Base-by-base conservation (phyloP, 2,797 vertebrate species). In the Glossophaga mutica region DNA sequence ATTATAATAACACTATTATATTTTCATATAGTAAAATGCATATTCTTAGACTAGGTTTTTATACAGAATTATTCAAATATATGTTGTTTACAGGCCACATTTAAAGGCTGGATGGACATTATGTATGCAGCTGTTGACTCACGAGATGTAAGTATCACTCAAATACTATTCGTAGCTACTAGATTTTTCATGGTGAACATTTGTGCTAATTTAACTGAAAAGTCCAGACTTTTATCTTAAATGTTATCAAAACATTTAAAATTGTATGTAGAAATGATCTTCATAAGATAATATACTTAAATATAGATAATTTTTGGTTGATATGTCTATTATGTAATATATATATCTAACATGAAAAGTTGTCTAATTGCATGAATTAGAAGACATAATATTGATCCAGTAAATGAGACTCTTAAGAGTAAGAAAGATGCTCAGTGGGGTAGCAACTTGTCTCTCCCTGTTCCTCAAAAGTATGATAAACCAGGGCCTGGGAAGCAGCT, bases 31-130 rank as follows among this genome's bases (percentile, higher is more conserved):
- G 8, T 48, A 85, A 92, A 84, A 79, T 90, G 19, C 24, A 48
- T 77, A 70, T 59, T n/a, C 9, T 97, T 82, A 7, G n/a, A 84
- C 81, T 46, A 93, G 19, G 9, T 83, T 97, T 96, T 97, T 96
- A 91, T 96, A 44, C 8, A 57, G 55, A 87, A 90, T 96, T 97
- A 90, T 96, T 97, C 94, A 90, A 97, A 94, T 79, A 74, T 94
- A 18, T 96, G 42, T 93, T 98, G 67, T 98, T 94, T 98, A 91
- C 97, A 99, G 99, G 99, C 99, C 94, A 99, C 99, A 92, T 99
- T 99, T 98, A 99, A 99, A 99, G 99, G 99, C 65, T 99, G 99
- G 99, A 99, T 99, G 99, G 99, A 99, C 95, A 99, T 99, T 97
- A 99, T 99, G 99, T 99, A 99, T 96, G 99, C 99, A 97, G 99